These are phyloP conservation scores for Tetropium fuscum DNA, from an alignment of 2,888 invertebrate species.

Conservation along the genomic window DNA sequence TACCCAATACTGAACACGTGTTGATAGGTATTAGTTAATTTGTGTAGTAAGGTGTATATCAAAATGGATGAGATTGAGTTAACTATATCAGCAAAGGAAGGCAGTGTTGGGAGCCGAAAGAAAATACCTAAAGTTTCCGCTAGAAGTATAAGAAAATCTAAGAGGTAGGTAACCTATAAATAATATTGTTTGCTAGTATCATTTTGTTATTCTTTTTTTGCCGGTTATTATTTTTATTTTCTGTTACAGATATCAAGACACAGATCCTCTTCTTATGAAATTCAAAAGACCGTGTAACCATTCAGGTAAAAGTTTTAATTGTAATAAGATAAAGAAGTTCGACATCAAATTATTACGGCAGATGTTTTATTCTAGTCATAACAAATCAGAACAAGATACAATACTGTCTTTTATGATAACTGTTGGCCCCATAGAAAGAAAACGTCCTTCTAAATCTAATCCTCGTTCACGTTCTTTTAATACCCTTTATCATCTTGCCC, in stretches of 20 bases:
- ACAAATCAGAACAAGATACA: background rate
- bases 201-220: background rate
- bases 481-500: too few relatives aligned
- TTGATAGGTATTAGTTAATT: too few relatives aligned
- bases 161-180: too few relatives aligned
- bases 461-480: background rate
- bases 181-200: background rate
- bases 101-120: too few relatives aligned
- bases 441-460: background rate
- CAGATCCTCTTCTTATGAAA: background rate
- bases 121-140: too few relatives aligned
- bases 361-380: background rate
- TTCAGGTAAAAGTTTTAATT: background rate
- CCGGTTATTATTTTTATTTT: background rate
- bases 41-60: too few relatives aligned
- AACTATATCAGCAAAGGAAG: too few relatives aligned
- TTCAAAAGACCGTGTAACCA: background rate
- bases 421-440: background rate
- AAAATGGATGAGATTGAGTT: too few relatives aligned
- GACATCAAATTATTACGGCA: background rate
- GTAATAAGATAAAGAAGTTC: background rate
- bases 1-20: too few relatives aligned
- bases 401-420: background rate
- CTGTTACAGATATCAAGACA: background rate
- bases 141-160: too few relatives aligned